Conservation (phyloP, 2,797 vertebrate genomes). For the Danio kyathit region DNA sequence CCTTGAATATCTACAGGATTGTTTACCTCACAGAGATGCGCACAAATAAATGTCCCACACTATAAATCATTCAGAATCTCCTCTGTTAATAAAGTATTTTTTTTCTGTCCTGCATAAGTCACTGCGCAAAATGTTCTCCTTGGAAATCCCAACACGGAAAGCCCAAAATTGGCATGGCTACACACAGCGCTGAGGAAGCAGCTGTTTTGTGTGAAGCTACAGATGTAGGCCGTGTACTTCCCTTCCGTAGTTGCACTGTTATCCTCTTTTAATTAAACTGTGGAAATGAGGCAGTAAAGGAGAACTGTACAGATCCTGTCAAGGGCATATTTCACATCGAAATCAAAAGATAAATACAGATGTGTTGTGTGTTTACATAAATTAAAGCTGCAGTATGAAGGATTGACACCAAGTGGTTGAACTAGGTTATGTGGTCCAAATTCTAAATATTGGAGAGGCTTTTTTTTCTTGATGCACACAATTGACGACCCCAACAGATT, state of each 20-base stretch:
- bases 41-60: slow-evolving; percentile 43
- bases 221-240: slow-evolving; percentile 16
- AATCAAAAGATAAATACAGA: not conserved
- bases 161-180: slow-evolving; percentile 23
- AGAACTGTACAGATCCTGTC: not conserved
- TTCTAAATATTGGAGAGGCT: too few species aligned
- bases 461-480: too few species aligned
- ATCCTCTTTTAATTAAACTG: slow-evolving; percentile 62
- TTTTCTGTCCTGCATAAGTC: slow-evolving; percentile 27
- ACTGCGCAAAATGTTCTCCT: slow-evolving; percentile 34
- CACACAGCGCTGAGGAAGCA: slow-evolving; percentile 25
- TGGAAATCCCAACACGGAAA: slow-evolving; percentile 29
- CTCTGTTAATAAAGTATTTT: slow-evolving; percentile 39
- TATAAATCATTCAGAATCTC: slow-evolving; percentile 53
- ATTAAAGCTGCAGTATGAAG: too few species aligned
- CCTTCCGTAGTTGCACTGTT: slow-evolving; percentile 17
- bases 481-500: too few species aligned
- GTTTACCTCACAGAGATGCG: slow-evolving; percentile 39
- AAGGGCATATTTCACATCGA: not conserved
- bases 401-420: too few species aligned
- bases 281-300: slow-evolving; percentile 64
- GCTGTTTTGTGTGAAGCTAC: slow-evolving; percentile 26
- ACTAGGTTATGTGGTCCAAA: too few species aligned
- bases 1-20: slow-evolving; percentile 11
- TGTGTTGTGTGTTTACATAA: too few species aligned